phyloP scores from a whole-genome alignment of 1,140 invertebrate species.

The Drosophila pseudoananassae region DNA sequence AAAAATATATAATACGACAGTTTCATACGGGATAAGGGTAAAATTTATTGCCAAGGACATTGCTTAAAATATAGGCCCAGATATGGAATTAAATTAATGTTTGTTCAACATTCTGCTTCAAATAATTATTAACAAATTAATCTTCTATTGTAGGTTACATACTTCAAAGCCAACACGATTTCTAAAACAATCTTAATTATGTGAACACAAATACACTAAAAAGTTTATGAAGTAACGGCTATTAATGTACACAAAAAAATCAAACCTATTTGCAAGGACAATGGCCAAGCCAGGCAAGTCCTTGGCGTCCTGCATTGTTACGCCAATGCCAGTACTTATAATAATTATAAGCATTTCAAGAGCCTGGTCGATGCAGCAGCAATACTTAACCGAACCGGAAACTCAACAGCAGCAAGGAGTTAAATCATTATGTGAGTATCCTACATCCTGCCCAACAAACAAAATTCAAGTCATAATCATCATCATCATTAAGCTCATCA shows the following conservation, averaged over 20 bases:
- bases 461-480: neutral
- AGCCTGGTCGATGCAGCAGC: slow-evolving; percentile 49
- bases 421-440: slow-evolving; percentile 68
- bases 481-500: neutral
- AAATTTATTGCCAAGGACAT: slow-evolving; percentile 27
- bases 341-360: slow-evolving; percentile 33
- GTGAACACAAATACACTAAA: neutral
- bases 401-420: slow-evolving; percentile 32
- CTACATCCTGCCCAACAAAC: neutral
- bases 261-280: slow-evolving; percentile 11
- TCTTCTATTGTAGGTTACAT: neutral
- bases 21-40: slow-evolving; percentile 30
- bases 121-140: neutral
- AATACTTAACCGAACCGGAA: slow-evolving; percentile 11
- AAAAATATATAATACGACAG: slow-evolving; percentile 18
- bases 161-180: neutral
- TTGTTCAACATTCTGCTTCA: slow-evolving; percentile 14
- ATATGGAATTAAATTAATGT: neutral
- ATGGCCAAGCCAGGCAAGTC: slow-evolving; percentile 35
- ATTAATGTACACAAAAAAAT: slow-evolving; percentile 3
- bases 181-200: slow-evolving; percentile 8
- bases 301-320: slow-evolving; percentile 18
- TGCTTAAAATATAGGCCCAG: slow-evolving; percentile 1
- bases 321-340: slow-evolving; percentile 20
- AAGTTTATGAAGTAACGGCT: neutral